Evolutionary conservation across 37 sponge, comb jelly and placozoan species (phyloP), one percentile per base, ranked within the genome.

Genomic region (Amphimedon queenslandica): DNA sequence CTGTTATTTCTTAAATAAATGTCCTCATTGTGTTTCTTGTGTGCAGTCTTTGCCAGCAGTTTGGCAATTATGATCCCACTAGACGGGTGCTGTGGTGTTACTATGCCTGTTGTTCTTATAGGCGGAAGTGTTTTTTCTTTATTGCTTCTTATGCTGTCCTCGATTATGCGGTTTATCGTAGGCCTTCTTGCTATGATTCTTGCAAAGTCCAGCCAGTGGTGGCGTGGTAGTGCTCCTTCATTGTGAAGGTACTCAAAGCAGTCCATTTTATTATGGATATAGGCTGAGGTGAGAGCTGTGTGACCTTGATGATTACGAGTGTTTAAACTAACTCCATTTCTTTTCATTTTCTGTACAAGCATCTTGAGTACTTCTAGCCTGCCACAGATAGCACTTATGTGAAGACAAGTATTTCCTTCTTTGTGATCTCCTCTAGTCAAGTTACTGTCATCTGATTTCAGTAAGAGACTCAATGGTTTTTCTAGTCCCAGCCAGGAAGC

Each of bases 391-490:
- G 80, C 80, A 41, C 63, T 33, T 0, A 58, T 61, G 42, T 79
- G 80, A 20, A 79, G 66, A 0, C 30, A 55, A 42, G 80, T 79
- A n/a, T 79, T 79, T 20, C 80, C 80, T 30, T 71, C 24, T 11
- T 24, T 35, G n/a, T n/a, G n/a, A 27, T 79, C 80, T 8, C 24
- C 42, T 24, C 43, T 35, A 58, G 57, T 66, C 37, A 79, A 27
- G 42, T 71, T 33, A 23, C 58, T 63, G 31, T 79, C 71, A 8
- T 34, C 56, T 34, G 24, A 37, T 4, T 42, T 20, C 71, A 79
- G 30, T 8, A 79, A 2, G 16, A 30, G 23, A 2, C 1, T 32
- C 4, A 58, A 24, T 20, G 71, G 63, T 30, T 71, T 64, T 11
- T 30, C 36, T 2, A 57, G 71, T 37, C 16, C 5, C 38, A 58